A percentile compares a stretch with the other conserved stretches of the same genome.
Conservation (phyloP, 2,797 vertebrate species). For the Periparus ater region DNA sequence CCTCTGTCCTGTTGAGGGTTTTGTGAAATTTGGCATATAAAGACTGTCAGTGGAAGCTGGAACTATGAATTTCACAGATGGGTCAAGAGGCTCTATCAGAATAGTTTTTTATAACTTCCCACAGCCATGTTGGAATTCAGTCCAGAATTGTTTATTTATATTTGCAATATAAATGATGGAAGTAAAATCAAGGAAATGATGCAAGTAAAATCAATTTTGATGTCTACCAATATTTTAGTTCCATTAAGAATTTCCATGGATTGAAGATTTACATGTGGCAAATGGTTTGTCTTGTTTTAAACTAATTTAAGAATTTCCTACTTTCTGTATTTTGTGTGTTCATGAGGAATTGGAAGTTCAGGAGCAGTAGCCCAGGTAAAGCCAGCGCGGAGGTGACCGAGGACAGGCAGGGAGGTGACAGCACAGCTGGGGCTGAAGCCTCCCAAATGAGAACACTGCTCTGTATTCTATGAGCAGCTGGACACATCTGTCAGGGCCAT, state of each 20-base stretch:
- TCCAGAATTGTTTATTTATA: conserved; percentile 14
- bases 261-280: conserved; percentile 25
- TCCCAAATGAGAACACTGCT: neutral
- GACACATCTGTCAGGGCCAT: neutral
- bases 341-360: neutral
- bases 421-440: neutral
- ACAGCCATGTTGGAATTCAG: neutral
- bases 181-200: conserved; percentile 5
- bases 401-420: conserved; percentile 6
- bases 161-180: neutral
- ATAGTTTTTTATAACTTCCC: conserved; percentile 2
- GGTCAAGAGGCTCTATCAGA: neutral
- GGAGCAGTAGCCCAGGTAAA: neutral
- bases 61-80: neutral
- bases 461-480: neutral
- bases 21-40: conserved; percentile 2
- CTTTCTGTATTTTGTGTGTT: conserved; percentile 14
- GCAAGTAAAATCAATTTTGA: conserved; percentile 40
- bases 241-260: conserved; percentile 16
- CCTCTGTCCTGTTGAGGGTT: neutral
- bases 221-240: conserved; percentile 1
- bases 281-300: conserved; percentile 9
- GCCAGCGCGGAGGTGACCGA: neutral
- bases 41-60: neutral
- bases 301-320: conserved; percentile 34